phyloP scores from a whole-genome alignment of 1,140 invertebrate genomes.

The Steinernema khuongi region DNA sequence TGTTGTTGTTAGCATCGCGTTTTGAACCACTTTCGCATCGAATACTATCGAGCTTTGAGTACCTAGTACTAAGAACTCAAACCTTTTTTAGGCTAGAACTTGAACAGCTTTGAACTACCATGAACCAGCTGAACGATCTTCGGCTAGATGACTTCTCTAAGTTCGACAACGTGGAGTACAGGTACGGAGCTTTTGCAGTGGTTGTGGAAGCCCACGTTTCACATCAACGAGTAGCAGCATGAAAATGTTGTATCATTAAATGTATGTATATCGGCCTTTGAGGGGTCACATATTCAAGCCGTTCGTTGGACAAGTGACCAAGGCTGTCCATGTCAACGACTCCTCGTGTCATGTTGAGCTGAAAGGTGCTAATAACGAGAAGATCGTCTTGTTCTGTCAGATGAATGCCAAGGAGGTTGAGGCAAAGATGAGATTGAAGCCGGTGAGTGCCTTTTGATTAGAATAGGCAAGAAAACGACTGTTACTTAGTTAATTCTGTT shows the following conservation, averaged over 20 bases:
- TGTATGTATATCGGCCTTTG: background rate
- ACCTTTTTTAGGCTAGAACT: too few species aligned
- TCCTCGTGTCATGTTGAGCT: background rate
- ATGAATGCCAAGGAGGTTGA: background rate
- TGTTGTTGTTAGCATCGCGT: too few species aligned
- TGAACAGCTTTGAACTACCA: too few species aligned
- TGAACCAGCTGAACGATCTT: too few species aligned
- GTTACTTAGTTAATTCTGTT: too few species aligned
- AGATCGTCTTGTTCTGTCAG: background rate
- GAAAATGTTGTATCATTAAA: background rate
- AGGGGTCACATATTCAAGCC: background rate
- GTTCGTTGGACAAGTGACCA: background rate
- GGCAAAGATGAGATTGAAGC: background rate
- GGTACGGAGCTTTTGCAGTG: too few species aligned
- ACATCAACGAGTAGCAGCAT: background rate
- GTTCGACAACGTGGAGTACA: background rate
- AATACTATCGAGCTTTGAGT: too few species aligned
- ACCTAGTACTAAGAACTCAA: too few species aligned
- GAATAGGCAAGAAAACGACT: too few species aligned
- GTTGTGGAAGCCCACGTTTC: background rate
- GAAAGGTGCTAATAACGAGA: background rate
- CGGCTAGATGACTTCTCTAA: background rate
- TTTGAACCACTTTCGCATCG: too few species aligned
- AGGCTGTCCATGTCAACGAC: background rate
- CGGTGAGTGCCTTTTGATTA: background rate